A percentile compares a stretch with the other conserved stretches of the same genome.
Conservation (phyloP, 2,797 vertebrate species). For the Lacerta agilis region DNA sequence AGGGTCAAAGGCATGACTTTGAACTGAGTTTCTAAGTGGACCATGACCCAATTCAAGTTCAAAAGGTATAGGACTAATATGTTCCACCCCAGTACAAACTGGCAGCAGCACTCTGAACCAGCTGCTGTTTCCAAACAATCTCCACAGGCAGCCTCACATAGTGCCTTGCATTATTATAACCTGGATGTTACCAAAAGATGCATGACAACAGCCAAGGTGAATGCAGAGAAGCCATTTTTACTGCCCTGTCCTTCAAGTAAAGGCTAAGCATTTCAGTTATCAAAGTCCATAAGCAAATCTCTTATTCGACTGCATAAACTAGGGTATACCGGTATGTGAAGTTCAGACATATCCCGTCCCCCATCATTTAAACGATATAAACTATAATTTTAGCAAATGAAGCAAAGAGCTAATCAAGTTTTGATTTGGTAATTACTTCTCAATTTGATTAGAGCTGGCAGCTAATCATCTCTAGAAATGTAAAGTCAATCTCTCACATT, state of each 20-base stretch:
- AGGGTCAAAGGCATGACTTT: neutral
- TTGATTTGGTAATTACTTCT: conserved; percentile 87
- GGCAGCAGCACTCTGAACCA: neutral
- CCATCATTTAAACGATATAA: conserved; percentile 84
- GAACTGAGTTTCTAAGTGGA: neutral
- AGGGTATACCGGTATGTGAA: conserved; percentile 28
- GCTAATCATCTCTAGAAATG: conserved; percentile 82
- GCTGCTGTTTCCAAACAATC: neutral
- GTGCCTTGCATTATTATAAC: neutral
- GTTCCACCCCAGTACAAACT: neutral
- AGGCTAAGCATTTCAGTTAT: neutral
- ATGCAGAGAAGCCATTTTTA: neutral
- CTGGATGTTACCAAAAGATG: neutral
- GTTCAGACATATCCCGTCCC: conserved; percentile 77
- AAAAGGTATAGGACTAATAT: neutral
- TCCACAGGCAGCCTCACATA: neutral
- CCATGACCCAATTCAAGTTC: no score
- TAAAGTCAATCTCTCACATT: conserved; percentile 83
- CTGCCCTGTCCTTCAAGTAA: neutral
- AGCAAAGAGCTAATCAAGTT: conserved; percentile 86
- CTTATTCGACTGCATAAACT: conserved; percentile 23
- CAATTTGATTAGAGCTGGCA: conserved; percentile 87
- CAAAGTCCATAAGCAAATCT: conserved; percentile 16
- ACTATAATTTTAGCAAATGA: conserved; percentile 86
- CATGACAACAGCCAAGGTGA: neutral